A percentile compares a stretch with the other conserved stretches of the same genome.
Evolutionary conservation across 2,888 invertebrate genomes (phyloP).

Genomic region (Drosophila mulleri): DNA sequence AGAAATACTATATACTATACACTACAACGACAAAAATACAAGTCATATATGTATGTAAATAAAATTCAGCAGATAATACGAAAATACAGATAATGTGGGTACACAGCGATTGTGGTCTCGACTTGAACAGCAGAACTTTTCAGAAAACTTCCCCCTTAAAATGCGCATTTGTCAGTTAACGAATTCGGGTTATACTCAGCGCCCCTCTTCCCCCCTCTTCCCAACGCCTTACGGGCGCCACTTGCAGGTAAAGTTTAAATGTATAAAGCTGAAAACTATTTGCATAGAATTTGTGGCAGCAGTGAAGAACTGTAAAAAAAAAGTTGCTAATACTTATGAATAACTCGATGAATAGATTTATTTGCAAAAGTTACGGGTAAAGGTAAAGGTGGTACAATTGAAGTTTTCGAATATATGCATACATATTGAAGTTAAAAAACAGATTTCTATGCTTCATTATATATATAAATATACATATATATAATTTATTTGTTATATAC

Average conservation of each 20-base stretch:
- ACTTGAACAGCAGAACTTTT: slow-evolving; percentile 28
- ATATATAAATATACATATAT: no score
- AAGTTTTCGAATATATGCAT: neutral
- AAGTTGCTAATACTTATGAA: slow-evolving; percentile 31
- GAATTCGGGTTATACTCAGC: neutral
- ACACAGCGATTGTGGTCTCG: slow-evolving; percentile 39
- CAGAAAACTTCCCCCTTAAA: slow-evolving; percentile 4
- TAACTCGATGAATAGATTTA: slow-evolving; percentile 36
- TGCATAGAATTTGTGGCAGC: slow-evolving; percentile 44
- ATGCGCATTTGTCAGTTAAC: slow-evolving; percentile 18
- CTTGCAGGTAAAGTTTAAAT: slow-evolving; percentile 39
- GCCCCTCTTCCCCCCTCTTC: neutral
- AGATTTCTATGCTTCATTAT: no score
- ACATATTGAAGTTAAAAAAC: neutral
- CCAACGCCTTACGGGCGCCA: no score
- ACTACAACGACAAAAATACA: slow-evolving; percentile 15
- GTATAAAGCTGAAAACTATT: slow-evolving; percentile 46
- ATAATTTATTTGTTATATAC: no score
- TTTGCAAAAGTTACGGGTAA: slow-evolving; percentile 7
- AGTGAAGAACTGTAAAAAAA: slow-evolving; percentile 15
- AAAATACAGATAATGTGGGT: slow-evolving; percentile 42
- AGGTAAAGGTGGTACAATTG: neutral
- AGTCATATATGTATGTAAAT: slow-evolving; percentile 33
- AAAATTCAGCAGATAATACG: slow-evolving; percentile 44
- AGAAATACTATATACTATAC: neutral